phyloP scores from a whole-genome alignment of 2,113 vertebrate genomes.

The Scopus umbretta region DNA sequence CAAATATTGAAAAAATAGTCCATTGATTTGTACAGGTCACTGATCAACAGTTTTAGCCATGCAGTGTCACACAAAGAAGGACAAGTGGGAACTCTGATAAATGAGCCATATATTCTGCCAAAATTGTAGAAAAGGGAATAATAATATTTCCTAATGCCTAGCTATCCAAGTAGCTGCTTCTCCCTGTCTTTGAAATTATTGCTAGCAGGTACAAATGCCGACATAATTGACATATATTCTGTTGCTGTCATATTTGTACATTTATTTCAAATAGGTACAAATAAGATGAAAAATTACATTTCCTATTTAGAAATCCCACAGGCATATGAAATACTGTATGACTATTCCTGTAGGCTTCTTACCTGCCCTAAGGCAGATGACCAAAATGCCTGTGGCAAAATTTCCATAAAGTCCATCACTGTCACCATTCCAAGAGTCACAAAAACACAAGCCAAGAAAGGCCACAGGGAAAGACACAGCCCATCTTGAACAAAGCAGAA shows the following conservation, averaged over 20 bases:
- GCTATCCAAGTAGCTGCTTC: not conserved
- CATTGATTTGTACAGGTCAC: conserved; percentile 59
- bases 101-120: not conserved
- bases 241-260: not conserved
- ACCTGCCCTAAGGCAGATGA: not conserved
- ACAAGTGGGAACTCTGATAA: conserved; percentile 8
- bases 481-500: not conserved
- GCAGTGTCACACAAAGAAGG: not conserved
- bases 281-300: not conserved
- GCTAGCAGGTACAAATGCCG: not conserved
- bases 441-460: not conserved
- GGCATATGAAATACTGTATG: not conserved
- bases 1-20: not conserved
- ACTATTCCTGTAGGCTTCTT: not conserved
- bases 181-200: not conserved
- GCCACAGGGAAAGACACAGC: rapidly evolving
- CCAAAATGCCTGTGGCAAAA: not conserved
- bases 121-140: not conserved
- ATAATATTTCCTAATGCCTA: not conserved
- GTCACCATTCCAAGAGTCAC: not conserved
- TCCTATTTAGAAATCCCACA: not conserved
- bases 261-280: not conserved
- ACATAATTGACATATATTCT: not conserved
- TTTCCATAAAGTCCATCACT: not conserved
- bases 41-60: conserved; percentile 28